A percentile compares a stretch with the other conserved stretches of the same genome.
Conservation (phyloP, 2,113 vertebrate species). For the Ailurus styani region DNA sequence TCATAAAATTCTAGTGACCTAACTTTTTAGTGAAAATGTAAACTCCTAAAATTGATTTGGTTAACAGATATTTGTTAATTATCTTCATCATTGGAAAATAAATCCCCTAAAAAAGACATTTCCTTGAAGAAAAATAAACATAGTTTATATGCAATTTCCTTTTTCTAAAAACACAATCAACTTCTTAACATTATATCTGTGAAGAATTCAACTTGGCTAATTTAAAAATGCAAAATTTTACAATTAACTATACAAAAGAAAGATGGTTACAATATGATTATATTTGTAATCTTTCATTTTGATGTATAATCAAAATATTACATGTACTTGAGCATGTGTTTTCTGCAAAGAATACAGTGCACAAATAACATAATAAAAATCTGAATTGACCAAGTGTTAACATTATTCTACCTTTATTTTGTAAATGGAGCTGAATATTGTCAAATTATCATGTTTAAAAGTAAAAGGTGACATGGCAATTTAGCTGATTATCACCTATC, state of each 20-base stretch:
- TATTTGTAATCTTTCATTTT: background rate
- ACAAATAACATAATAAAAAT: background rate
- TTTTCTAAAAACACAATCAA: background rate
- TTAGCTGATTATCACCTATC: constrained; percentile 8
- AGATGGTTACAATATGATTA: background rate
- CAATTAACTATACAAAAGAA: background rate
- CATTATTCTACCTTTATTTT: constrained; percentile 37
- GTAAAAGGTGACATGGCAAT: background rate
- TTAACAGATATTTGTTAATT: background rate
- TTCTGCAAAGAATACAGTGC: background rate
- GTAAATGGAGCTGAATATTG: background rate
- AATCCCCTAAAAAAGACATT: background rate
- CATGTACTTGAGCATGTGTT: background rate
- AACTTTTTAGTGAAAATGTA: constrained; percentile 36
- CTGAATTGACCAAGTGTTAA: background rate
- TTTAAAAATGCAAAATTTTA: background rate
- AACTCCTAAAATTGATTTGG: constrained; percentile 14
- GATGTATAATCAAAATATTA: background rate
- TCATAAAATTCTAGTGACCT: constrained; percentile 1
- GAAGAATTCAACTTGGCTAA: constrained; percentile 15
- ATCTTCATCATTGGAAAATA: constrained; percentile 1
- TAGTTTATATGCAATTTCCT: background rate
- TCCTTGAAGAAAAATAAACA: background rate
- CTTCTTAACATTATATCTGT: constrained; percentile 1
- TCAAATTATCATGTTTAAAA: background rate